Evolutionary conservation across 2,113 vertebrate species (phyloP).

Genomic region (Sitta europaea): DNA sequence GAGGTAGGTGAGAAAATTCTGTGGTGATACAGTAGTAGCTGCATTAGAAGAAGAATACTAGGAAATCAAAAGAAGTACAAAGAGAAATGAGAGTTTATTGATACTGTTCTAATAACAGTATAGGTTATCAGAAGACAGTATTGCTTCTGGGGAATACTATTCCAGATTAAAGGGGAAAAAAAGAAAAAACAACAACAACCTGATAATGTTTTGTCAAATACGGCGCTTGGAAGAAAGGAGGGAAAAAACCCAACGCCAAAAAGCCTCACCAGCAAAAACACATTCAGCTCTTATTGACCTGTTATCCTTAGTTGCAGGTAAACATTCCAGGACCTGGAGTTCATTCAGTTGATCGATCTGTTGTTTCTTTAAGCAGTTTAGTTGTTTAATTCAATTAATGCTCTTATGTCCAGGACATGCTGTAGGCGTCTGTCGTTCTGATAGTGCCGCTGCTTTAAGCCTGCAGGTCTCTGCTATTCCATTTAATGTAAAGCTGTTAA

Average conservation of each 20-base stretch:
- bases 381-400: not conserved
- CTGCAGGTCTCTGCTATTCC: not conserved
- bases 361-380: conserved; percentile 23
- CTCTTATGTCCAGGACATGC: not conserved
- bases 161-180: not conserved
- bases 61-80: not conserved
- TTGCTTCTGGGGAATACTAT: not conserved
- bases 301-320: not conserved
- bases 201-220: not conserved
- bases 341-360: conserved; percentile 3
- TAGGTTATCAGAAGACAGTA: not conserved
- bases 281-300: not conserved
- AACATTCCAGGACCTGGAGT: not conserved
- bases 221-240: not conserved
- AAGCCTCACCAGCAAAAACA: not conserved
- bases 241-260: not conserved
- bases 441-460: not conserved
- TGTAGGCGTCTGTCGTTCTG: not conserved
- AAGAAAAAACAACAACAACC: not conserved
- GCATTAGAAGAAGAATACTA: not conserved
- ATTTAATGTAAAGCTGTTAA: conserved; percentile 54
- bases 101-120: not conserved
- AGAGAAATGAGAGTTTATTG: not conserved
- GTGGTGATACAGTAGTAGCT: not conserved
- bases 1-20: not conserved